Base-by-base conservation (phyloP, 1,140 invertebrate genomes). In the Plodia interpunctella region DNA sequence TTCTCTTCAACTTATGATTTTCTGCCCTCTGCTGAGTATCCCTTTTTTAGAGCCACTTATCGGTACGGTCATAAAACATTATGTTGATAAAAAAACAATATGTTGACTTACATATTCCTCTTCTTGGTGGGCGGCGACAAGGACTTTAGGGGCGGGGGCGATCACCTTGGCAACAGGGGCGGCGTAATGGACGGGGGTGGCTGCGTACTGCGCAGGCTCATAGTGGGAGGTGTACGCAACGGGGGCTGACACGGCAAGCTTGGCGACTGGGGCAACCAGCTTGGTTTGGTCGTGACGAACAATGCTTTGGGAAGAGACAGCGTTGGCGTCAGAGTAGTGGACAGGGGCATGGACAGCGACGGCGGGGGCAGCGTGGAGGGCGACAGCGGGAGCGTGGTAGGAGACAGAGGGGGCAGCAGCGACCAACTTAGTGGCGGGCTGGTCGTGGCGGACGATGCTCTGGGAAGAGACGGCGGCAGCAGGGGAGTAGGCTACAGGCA, bases 281-380 rank as follows among this genome's bases (percentile, higher is more conserved):
- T 44, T 44, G 9, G 38, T 2, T 44, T 63, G 55, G 49, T 75
- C 70, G 49, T 81, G 78, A 5, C 73, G 70, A 30, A 79, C 55
- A 44, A 76, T 73, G 49, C 72, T 80, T 62, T 83, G 80, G 20
- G 73, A 80, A 8, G 78, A 80, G 0, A 71, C 66, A 11, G 75
- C 76, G n/a, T 58, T 65, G 30, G 73, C 73, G 8, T 65, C 55
- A 15, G 63, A 63, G 67, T 77, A 76, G 63, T 79, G 74, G 51
- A 63, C 65, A 70, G 68, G 60, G 62, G 67, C 11, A 20, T 56
- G 38, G 3, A n/a, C 25, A 21, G 13, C 18, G 6, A 51, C 49
- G 10, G 49, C 49, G 0, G 60, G 49, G 11, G 61, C 54, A 52
- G 62, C 57, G 59, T 55, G 62, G 19, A 55, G 13, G 32, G 18